Evolutionary conservation across 2,888 invertebrate genomes (phyloP), one percentile per base, ranked within the genome.

Genomic region (Galerucella nymphaeae): DNA sequence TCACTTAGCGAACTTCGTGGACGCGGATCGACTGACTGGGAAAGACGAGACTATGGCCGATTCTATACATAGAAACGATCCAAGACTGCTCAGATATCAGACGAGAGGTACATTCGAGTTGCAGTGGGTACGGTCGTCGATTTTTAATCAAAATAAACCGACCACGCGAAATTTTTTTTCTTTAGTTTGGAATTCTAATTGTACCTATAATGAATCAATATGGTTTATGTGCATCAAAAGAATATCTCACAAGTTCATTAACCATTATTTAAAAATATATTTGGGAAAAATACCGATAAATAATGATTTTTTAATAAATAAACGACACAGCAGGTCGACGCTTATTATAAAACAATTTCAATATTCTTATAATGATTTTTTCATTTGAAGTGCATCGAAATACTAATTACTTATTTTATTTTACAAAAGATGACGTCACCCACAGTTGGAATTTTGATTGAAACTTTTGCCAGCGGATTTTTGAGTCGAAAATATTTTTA

Each of bases 21-120:
- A 68, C 84, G 82, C 83, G 82, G 78, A 80, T 81, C 82, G 82
- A 84, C 82, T 84, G 83, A 82, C 79, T 78, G 78, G 78, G 79
- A 79, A 70, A 74, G 78, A 77, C 76, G 79, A 77, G 79, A 78
- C 75, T 72, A 75, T 72, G 78, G 70, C 75, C 71, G 79, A 76
- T 77, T 76, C 83, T 83, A 83, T 80, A 82, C 80, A 79, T 82
- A 82, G 83, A 78, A 77, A 45, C 71, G 71, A 42, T 67, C 62
- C 68, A 67, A 71, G 70, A 75, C 75, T 75, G 75, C 75, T 76
- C 76, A 70, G 73, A 73, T 76, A 73, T 75, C 76, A 73, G 69
- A 72, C 59, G 55, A 30, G 66, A 30, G 63, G 63, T 63, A 62
- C 38, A 69, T 69, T 69, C 62, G 69, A 69, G 63, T 63, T 70